phyloP scores from a whole-genome alignment of 2,888 invertebrate species.

The Ectobius pallidus region DNA sequence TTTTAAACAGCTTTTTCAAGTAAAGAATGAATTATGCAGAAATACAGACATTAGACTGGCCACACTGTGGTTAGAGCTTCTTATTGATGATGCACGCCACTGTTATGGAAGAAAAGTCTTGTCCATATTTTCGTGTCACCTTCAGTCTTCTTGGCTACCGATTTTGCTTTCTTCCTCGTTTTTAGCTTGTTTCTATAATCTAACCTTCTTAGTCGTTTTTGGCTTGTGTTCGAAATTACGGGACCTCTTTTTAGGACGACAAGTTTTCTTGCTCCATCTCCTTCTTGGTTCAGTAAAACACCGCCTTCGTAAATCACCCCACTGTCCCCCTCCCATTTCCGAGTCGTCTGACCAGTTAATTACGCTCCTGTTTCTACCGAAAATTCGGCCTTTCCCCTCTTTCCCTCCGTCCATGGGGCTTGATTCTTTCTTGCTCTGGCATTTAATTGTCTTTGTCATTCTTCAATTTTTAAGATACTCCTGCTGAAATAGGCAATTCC shows the following conservation, averaged over 20 bases:
- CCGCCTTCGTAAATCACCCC: slow-evolving; percentile 26
- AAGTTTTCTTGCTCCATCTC: background rate
- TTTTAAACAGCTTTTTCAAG: no score
- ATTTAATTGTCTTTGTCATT: slow-evolving; percentile 5
- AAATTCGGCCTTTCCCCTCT: slow-evolving; percentile 16
- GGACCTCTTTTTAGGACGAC: background rate
- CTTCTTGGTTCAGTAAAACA: slow-evolving; percentile 18
- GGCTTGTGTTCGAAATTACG: slow-evolving; percentile 16
- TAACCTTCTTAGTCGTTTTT: background rate
- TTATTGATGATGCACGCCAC: no score
- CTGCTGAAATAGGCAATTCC: background rate
- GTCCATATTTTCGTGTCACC: background rate
- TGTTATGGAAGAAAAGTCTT: background rate
- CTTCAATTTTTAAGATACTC: background rate
- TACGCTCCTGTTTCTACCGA: slow-evolving; percentile 21
- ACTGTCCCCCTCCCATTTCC: background rate
- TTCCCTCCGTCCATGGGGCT: background rate
- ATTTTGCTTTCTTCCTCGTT: background rate
- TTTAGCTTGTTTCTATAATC: background rate
- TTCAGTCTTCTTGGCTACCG: background rate
- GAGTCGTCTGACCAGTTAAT: slow-evolving; percentile 21
- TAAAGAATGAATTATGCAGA: no score
- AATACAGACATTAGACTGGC: no score
- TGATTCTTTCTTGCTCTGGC: background rate
- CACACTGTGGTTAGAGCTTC: no score